Base-by-base conservation (phyloP, 2,888 invertebrate genomes). In the Crioceris asparagi region DNA sequence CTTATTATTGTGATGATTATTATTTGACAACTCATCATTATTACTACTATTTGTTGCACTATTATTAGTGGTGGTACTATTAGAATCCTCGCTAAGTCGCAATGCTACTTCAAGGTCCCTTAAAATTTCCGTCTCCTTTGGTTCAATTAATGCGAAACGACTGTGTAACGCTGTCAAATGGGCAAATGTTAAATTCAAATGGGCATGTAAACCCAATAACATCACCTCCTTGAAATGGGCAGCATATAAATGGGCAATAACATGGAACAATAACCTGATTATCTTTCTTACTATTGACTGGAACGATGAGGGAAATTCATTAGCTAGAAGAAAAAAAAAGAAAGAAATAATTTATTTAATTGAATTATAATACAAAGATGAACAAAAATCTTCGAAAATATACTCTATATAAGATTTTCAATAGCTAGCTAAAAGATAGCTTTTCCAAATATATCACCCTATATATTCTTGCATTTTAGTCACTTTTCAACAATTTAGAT, bases 201-300 rank as follows among this genome's bases (percentile, higher is more conserved):
- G 94, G 63, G 90, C 84, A 72, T 94, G 93, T 65, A 96, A 76
- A 55, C 87, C 85, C 67, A 96, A 77, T 65, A 88, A 76, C 63
- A 88, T 85, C 58, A 94, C 83, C 74, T 93, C 90, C 69, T 87
- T 80, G 75, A 93, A 94, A 78, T 97, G 96, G 70, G 88, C 85
- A 66, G 92, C 91, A 75, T 96, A 94, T 67, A 96, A 76, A 75
- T 97, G 96, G 67, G 93, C 93, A 75, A 96, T 78, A 68, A 96
- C 93, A 72, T 94, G 94, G 77, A 92, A 93, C 73, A 93, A 78
- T 70, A 93, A 79, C 66, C 92, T 84, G 70, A 88, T 78, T 67
- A 96, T 92, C 74, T 93, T 93, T 69, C 92, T 85, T 64, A 93
- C 91, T 69, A 90, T 86, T 62, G 82, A 79, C 72, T 91, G 92